Evolutionary conservation across 2,113 vertebrate species (phyloP).

Genomic region (Gymnorhina tibicen): DNA sequence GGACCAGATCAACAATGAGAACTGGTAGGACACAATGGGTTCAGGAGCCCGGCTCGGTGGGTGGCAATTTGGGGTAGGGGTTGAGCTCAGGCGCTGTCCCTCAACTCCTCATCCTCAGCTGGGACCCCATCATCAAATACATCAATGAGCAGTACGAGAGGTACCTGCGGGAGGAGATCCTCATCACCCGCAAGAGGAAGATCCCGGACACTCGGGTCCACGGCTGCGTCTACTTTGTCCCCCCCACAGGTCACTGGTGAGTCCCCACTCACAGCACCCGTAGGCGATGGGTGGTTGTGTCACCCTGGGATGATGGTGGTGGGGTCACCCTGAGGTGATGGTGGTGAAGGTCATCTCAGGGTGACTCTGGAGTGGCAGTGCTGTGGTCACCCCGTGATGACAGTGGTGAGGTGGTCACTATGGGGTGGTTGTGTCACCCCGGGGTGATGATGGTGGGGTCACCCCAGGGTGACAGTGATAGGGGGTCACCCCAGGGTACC

Average conservation of each 20-base stretch:
- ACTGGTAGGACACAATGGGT: slow-evolving; percentile 69
- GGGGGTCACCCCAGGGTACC: neutral
- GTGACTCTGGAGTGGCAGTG: neutral
- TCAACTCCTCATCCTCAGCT: slow-evolving; percentile 71
- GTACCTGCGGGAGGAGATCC: slow-evolving; percentile 89
- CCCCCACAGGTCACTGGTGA: slow-evolving; percentile 93
- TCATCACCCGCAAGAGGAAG: slow-evolving; percentile 86
- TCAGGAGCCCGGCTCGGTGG: neutral
- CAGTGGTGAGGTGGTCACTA: neutral
- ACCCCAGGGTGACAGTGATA: neutral
- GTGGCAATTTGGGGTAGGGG: neutral
- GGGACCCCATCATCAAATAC: slow-evolving; percentile 91
- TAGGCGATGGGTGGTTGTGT: too few relatives aligned
- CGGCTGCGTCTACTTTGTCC: slow-evolving; percentile 92
- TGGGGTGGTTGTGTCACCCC: neutral
- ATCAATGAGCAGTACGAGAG: slow-evolving; percentile 92
- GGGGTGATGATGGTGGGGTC: neutral
- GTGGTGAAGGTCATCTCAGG: neutral
- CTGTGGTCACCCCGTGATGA: neutral
- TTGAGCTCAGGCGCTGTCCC: neutral
- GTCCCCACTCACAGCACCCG: neutral
- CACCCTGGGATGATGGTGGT: neutral
- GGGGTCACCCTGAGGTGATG: neutral
- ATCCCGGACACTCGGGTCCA: slow-evolving; percentile 93
- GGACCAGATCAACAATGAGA: slow-evolving; percentile 90